These are phyloP conservation scores for Mormyrops boulengeri DNA, from an alignment of 2,797 vertebrate species.

Conservation along the genomic window DNA sequence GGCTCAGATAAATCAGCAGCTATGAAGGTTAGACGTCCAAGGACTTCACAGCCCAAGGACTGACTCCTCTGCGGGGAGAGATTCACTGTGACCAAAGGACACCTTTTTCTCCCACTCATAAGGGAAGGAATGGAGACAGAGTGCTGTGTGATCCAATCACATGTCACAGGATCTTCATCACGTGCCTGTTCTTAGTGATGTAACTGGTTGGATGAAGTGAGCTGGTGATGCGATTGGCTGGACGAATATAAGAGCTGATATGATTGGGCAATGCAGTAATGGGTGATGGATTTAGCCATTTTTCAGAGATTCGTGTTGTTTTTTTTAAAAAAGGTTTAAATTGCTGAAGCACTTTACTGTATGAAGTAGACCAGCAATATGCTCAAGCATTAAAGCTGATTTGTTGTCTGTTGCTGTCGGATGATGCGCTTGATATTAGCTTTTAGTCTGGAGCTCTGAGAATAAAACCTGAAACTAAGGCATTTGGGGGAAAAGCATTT, in stretches of 20 bases:
- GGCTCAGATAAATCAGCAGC: slow-evolving; percentile 5
- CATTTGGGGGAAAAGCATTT: slow-evolving; percentile 42
- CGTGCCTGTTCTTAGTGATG: not conserved
- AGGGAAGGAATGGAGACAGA: not conserved
- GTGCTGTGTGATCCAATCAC: not conserved
- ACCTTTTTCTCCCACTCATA: not conserved
- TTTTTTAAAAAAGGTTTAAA: not conserved
- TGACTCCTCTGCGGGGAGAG: not conserved
- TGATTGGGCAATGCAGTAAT: slow-evolving; percentile 1
- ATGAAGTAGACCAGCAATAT: not conserved
- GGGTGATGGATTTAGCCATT: not conserved
- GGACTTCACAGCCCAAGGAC: not conserved
- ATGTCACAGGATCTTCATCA: not conserved
- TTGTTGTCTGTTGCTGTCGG: not conserved
- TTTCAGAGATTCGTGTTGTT: not conserved
- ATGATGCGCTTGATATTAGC: not conserved
- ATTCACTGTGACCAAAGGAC: not conserved
- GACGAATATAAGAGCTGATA: not conserved
- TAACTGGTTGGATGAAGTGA: not conserved
- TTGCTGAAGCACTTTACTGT: not conserved
- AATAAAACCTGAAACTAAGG: slow-evolving; percentile 14
- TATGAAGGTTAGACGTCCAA: slow-evolving; percentile 1
- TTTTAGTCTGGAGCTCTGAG: not conserved
- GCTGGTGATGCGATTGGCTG: not conserved
- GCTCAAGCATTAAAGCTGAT: not conserved